Conservation (phyloP, 2,888 invertebrate genomes). For the Chesias legatella region DNA sequence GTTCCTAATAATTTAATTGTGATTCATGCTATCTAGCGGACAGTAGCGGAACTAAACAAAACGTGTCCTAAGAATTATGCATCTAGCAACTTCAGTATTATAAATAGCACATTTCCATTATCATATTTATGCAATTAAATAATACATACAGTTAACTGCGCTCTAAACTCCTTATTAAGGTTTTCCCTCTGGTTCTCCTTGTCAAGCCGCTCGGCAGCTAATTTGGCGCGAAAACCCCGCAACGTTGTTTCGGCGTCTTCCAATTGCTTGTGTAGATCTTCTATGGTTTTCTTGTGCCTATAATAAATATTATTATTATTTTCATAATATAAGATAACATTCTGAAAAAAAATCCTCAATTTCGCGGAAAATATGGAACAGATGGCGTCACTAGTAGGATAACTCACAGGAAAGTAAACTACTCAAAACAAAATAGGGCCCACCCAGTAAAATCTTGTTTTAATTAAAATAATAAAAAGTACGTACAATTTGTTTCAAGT, state of each 20-base stretch:
- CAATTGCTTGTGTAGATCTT: constrained; percentile 64
- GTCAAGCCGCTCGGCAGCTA: constrained; percentile 69
- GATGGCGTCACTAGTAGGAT: neutral
- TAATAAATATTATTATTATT: constrained; percentile 6
- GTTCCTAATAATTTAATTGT: too few relatives aligned
- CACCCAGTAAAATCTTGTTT: too few relatives aligned
- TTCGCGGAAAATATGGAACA: neutral
- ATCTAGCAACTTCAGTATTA: too few relatives aligned
- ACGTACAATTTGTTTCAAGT: too few relatives aligned
- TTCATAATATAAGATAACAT: neutral
- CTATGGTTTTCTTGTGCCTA: constrained; percentile 69
- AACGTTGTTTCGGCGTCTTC: constrained; percentile 67
- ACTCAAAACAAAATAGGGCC: too few relatives aligned
- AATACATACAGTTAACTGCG: constrained; percentile 56
- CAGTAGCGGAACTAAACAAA: constrained; percentile 5
- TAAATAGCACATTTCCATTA: too few relatives aligned
- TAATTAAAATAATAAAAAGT: too few relatives aligned
- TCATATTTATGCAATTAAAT: neutral
- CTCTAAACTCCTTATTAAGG: constrained; percentile 62
- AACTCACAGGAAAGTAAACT: too few relatives aligned
- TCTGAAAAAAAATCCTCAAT: neutral
- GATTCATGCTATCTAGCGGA: constrained; percentile 17
- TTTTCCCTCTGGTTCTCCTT: constrained; percentile 65
- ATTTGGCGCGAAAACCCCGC: constrained; percentile 63
- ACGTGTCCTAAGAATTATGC: neutral